Base-by-base conservation (phyloP, 92 coral and sea anemone species). In the Palythoa heliodiscus region DNA sequence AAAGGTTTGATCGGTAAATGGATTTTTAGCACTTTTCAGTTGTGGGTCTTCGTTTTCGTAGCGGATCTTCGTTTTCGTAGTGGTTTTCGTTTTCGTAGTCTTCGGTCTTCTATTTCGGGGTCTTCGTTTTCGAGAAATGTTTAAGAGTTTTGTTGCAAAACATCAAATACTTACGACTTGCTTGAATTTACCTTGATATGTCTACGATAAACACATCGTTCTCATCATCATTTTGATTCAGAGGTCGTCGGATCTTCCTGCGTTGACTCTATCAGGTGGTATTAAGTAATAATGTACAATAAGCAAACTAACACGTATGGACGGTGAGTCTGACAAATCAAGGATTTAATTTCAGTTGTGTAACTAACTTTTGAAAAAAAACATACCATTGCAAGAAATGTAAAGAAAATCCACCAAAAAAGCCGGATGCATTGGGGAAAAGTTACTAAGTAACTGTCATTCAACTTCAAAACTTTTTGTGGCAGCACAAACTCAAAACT, bases 161-260 rank as follows among this genome's bases (percentile, higher is more conserved):
- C 6, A 43, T 5, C 50, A 6, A 29, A 29, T 1, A 1, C 35
- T 29, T 29, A 29, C 64, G 17, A 58, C 20, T 58, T 15, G 5
- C 20, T 73, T 11, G 23, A 20, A 23, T 29, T 11, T 80, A 80
- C 84, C 84, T 80, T 24, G 2, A 22, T 14, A 64, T 19, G 8
- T 1, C 40, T n/a, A 67, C 39, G 22, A 80, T 80, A 67, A 67
- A 74, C 20, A 80, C 63, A 66, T 75, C 81, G 11, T 78, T 70
- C 25, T 78, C 84, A 43, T 80, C 73, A 10, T 80, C 84, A 40
- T 74, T 66, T 73, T 39, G 60, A 23, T 80, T 29, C 47, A 22
- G 23, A 40, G 37, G 48, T 40, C 50, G 72, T 5, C 48, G 74
- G 23, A 48, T 53, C 84, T 80, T 80, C 47, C 74, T 80, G 50